These are phyloP conservation scores for Cebidichthys violaceus DNA, from an alignment of 2,113 vertebrate genomes.

Conservation along the genomic window DNA sequence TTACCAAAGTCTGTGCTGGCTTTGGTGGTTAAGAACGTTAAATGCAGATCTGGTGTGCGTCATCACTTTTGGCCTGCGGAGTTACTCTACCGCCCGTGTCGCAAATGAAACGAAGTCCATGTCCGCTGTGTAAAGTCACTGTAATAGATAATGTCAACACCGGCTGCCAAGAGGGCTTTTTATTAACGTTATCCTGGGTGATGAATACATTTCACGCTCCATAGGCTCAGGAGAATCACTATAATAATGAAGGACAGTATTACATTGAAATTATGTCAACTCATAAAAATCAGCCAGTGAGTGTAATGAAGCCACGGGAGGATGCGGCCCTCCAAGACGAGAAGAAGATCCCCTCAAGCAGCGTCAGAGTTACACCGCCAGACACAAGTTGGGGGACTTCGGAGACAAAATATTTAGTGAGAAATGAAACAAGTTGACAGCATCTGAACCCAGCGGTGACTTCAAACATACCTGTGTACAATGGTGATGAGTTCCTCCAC, in stretches of 20 bases:
- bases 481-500: slow-evolving; percentile 93
- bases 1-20: slow-evolving; percentile 24
- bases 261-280: slow-evolving; percentile 44
- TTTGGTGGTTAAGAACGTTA: slow-evolving; percentile 39
- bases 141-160: slow-evolving; percentile 36
- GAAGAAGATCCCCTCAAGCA: slow-evolving; percentile 7
- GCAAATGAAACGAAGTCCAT: slow-evolving; percentile 37
- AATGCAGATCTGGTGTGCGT: slow-evolving; percentile 45
- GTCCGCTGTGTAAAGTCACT: slow-evolving; percentile 34
- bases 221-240: slow-evolving; percentile 40
- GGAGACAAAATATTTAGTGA: background rate
- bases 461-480: slow-evolving; percentile 86
- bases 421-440: background rate
- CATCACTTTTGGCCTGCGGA: slow-evolving; percentile 52
- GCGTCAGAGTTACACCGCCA: background rate
- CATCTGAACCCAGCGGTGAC: background rate
- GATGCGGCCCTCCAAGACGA: background rate
- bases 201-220: slow-evolving; percentile 54
- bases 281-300: background rate
- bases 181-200: slow-evolving; percentile 16
- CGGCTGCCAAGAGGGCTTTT: slow-evolving; percentile 34
- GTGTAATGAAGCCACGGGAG: slow-evolving; percentile 3
- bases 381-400: background rate
- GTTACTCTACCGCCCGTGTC: slow-evolving; percentile 57
- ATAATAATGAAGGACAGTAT: slow-evolving; percentile 21